Evolutionary conservation across 2,888 invertebrate genomes (phyloP), one percentile per base, ranked within the genome.

Genomic region (Sericinus montela): DNA sequence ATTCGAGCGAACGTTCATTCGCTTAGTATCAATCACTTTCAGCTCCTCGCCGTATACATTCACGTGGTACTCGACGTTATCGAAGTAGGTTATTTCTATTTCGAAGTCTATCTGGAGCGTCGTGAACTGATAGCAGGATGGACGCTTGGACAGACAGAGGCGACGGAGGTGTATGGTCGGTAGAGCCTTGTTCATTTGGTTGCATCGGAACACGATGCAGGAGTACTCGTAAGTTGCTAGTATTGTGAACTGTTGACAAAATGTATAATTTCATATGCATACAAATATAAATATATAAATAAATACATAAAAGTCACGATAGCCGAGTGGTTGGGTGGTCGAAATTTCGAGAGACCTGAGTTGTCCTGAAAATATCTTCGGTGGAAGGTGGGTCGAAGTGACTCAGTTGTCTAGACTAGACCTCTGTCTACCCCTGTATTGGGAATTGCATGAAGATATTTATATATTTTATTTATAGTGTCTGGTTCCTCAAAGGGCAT

Each of bases 141-240:
- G 40, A 0, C 25, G 29, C 0, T 60, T 42, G 0, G 61, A 59
- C 0, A 59, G 54, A 47, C 75, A 75, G 67, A 70, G 70, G 1
- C 72, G 60, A 0, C 56, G 50, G 0, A 78, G 53, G 1, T 44
- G 48, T 3, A 78, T 32, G 5, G 15, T 44, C 0, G 75, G 68
- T n/a, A 36, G 7, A 2, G 45, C 38, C 8, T 3, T 8, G 4
- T 0, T 19, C 1, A n/a, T 34, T 2, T 60, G 51, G 4, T 48
- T 35, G 0, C 63, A 65, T 10, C 47, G 53, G 48, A 77, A 66
- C 0, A 63, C 47, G 0, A 76, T 50, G 55, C 76, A 78, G 0
- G 70, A 67, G 50, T 75, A 78, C 19, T 75, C 76, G 3, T 66
- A 50, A 15, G 59, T 46, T 0, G 62, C 48, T 41, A 59, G 51